A percentile compares a stretch with the other conserved stretches of the same genome.
Evolutionary conservation across 1,140 invertebrate genomes (phyloP).

Genomic region (Heliconius himera): DNA sequence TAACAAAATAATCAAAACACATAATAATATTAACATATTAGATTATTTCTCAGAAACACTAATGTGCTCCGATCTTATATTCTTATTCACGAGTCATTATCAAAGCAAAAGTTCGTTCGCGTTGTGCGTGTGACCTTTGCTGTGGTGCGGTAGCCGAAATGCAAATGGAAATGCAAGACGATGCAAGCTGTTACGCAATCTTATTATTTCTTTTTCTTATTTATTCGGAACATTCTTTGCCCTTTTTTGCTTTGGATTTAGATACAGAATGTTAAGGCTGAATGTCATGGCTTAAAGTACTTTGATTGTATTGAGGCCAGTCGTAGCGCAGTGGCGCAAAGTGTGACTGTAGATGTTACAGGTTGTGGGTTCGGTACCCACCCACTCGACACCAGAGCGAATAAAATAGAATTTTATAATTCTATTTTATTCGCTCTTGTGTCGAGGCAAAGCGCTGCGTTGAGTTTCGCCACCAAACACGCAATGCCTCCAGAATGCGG

Average conservation of each 20-base stretch:
- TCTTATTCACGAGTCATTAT: constrained; percentile 32
- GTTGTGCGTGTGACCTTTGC: constrained; percentile 35
- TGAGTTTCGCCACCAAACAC: too few relatives aligned
- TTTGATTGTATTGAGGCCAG: background rate
- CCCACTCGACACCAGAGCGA: too few relatives aligned
- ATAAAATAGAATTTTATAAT: too few relatives aligned
- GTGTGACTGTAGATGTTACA: too few relatives aligned
- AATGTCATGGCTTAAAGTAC: background rate
- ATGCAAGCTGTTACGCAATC: constrained; percentile 44
- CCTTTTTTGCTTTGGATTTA: background rate
- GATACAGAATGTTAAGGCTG: background rate
- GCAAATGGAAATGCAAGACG: constrained; percentile 44
- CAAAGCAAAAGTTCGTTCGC: constrained; percentile 28
- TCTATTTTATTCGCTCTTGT: too few relatives aligned
- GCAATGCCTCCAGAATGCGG: too few relatives aligned
- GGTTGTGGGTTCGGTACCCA: too few relatives aligned
- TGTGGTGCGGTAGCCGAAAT: constrained; percentile 53
- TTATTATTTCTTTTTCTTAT: constrained; percentile 42
- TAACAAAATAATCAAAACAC: background rate
- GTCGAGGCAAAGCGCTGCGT: too few relatives aligned
- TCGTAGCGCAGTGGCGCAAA: too few relatives aligned
- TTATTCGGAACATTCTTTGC: constrained; percentile 28
- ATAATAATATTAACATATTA: constrained; percentile 14
- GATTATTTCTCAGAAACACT: constrained; percentile 13
- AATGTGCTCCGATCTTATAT: constrained; percentile 5